These are phyloP conservation scores for Polymixis lichenea DNA, from an alignment of 2,888 invertebrate species.

Conservation along the genomic window DNA sequence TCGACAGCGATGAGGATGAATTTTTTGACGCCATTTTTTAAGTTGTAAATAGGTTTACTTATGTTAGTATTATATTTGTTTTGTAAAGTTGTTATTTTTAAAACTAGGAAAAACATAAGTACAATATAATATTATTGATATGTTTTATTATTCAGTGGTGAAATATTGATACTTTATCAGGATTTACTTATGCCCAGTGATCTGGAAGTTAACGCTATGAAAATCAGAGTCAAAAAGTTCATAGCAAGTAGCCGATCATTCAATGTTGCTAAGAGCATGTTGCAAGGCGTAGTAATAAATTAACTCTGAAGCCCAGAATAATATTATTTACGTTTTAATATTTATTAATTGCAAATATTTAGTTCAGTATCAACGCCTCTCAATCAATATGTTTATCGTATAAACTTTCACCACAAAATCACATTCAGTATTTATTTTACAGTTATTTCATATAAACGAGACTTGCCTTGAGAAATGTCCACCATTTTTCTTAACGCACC, in stretches of 20 bases:
- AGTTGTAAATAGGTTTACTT: too few relatives aligned
- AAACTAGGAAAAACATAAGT: too few relatives aligned
- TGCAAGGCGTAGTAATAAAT: constrained; percentile 11
- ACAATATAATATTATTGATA: background rate
- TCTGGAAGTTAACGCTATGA: background rate
- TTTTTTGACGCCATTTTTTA: too few relatives aligned
- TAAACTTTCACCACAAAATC: constrained; percentile 32
- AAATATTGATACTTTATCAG: background rate
- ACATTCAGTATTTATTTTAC: constrained; percentile 6
- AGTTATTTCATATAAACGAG: constrained; percentile 14
- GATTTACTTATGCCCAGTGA: background rate
- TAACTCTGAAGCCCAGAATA: background rate
- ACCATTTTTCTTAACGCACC: constrained; percentile 58
- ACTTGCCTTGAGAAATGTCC: constrained; percentile 43
- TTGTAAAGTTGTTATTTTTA: too few relatives aligned
- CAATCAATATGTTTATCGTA: constrained; percentile 23
- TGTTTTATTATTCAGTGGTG: background rate
- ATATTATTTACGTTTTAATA: too few relatives aligned
- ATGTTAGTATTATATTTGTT: too few relatives aligned
- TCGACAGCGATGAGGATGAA: too few relatives aligned
- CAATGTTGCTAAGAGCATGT: constrained; percentile 16
- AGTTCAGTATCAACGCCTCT: constrained; percentile 29
- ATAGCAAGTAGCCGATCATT: constrained; percentile 3
- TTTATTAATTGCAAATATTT: constrained; percentile 5
- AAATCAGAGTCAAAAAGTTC: background rate